Evolutionary conservation across 2,888 invertebrate species (phyloP).

Genomic region (Cephus sareptanus): DNA sequence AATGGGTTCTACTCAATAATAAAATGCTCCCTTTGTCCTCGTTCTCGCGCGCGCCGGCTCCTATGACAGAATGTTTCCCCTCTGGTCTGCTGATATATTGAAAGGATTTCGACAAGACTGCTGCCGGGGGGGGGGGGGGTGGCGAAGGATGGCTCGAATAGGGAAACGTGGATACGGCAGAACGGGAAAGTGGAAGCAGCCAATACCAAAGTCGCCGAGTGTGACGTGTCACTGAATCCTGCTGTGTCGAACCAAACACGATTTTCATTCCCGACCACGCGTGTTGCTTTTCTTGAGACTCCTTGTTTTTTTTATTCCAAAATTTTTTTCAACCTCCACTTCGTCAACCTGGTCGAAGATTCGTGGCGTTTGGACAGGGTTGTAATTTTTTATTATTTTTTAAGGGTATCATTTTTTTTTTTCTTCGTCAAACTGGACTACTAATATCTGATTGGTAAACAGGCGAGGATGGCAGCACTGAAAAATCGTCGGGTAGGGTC

Average conservation of each 20-base stretch:
- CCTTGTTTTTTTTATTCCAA: not conserved
- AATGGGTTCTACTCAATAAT: constrained; percentile 43
- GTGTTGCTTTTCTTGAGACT: not conserved
- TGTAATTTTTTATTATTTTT: not conserved
- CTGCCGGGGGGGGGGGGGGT: not conserved
- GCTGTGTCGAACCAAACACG: constrained; percentile 16
- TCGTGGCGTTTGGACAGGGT: not conserved
- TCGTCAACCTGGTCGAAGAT: not conserved
- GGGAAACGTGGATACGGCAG: constrained; percentile 7
- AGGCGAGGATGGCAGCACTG: not conserved
- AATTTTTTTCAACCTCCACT: not conserved
- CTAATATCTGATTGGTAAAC: not conserved
- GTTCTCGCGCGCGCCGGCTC: constrained; percentile 32
- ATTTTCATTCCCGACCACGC: not conserved
- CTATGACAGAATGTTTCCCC: constrained; percentile 30
- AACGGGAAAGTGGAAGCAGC: constrained; percentile 20
- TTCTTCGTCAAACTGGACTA: not conserved
- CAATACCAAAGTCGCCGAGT: constrained; percentile 27
- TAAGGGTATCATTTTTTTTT: too few species aligned
- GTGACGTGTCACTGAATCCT: constrained; percentile 35
- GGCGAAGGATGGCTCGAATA: not conserved
- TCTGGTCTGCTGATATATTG: constrained; percentile 35
- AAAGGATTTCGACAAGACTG: constrained; percentile 47
- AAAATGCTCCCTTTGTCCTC: constrained; percentile 49
- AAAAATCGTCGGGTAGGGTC: not conserved